Evolutionary conservation across 2,113 vertebrate species (phyloP), one percentile per base, ranked within the genome.

Genomic region (Leucopsar rothschildi): DNA sequence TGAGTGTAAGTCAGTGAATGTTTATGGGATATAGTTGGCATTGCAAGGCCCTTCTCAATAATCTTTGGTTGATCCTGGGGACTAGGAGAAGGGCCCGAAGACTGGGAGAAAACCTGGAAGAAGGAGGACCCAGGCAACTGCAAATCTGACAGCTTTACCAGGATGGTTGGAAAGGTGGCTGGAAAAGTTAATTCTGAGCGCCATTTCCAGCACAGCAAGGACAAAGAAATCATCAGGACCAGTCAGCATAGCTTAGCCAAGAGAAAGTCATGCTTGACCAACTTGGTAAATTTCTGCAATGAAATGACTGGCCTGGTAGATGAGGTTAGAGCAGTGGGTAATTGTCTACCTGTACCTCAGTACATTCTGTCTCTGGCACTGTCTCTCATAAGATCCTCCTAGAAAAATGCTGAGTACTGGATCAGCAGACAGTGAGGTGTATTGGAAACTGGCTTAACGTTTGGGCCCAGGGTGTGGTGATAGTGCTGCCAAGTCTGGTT

Each of bases 21-120:
- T n/a, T 77, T 70, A 40, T 13, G 15, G 63, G 4, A 52, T 77
- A 42, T 56, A 50, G 13, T 14, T 86, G 37, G 7, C 24, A 35
- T 45, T 57, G 10, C 3, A 6, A 52, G 29, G 55, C 18, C 8
- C 8, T 6, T 33, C 22, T 59, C 33, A 59, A 9, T 76, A 60
- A 39, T 39, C 9, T 40, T 64, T 56, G 12, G 4, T 49, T 29
- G 42, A 44, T 44, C 53, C 37, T 0, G 0, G 15, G 22, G 11
- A 23, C 33, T 76, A 37, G 15, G 53, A 37, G 9, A 44, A 59
- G 11, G 68, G 6, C 37, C 27, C 0, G 0, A 77, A 60, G 53
- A 60, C 37, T 44, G 37, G 11, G 33, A 59, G 23, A 52, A 50
- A 52, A 35, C 25, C 31, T 35, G 53, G 21, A 76, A 12, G 17